phyloP scores from a whole-genome alignment of 2,888 invertebrate genomes.

The Tipula helvola region DNA sequence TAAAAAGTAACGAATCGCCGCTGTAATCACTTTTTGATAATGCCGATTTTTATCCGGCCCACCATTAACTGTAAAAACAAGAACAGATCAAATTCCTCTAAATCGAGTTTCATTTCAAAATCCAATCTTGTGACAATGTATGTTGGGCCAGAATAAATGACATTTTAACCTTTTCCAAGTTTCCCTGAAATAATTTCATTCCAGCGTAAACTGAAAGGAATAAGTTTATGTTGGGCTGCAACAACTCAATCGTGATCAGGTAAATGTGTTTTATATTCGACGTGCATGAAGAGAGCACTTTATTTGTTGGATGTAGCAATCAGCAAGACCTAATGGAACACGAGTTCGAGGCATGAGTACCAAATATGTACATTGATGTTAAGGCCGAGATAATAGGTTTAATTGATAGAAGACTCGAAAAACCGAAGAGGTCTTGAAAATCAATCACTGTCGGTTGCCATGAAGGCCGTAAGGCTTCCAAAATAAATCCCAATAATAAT shows the following conservation, averaged over 20 bases:
- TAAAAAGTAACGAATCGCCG: not conserved
- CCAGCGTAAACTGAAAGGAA: too few species aligned
- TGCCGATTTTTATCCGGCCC: not conserved
- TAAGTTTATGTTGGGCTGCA: too few species aligned
- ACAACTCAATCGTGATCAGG: not conserved
- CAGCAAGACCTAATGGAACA: not conserved
- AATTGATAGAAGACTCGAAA: too few species aligned
- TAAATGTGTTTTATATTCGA: not conserved
- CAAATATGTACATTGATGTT: too few species aligned
- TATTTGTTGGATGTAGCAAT: not conserved
- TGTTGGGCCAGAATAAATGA: not conserved
- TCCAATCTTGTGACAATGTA: not conserved
- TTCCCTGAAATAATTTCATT: not conserved
- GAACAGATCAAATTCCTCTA: not conserved
- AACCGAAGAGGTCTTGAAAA: too few species aligned
- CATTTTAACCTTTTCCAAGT: not conserved
- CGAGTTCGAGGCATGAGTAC: too few species aligned
- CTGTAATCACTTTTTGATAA: not conserved
- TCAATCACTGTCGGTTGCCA: too few species aligned
- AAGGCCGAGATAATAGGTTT: too few species aligned
- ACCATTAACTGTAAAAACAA: not conserved
- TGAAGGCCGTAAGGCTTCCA: too few species aligned
- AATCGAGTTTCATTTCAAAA: not conserved
- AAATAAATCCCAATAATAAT: too few species aligned
- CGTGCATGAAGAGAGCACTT: too few species aligned